Percentiles rank a stretch among this genome's conserved stretches.
phyloP scores from a whole-genome alignment of 2,888 invertebrate species.

The Agriopis leucophaearia region DNA sequence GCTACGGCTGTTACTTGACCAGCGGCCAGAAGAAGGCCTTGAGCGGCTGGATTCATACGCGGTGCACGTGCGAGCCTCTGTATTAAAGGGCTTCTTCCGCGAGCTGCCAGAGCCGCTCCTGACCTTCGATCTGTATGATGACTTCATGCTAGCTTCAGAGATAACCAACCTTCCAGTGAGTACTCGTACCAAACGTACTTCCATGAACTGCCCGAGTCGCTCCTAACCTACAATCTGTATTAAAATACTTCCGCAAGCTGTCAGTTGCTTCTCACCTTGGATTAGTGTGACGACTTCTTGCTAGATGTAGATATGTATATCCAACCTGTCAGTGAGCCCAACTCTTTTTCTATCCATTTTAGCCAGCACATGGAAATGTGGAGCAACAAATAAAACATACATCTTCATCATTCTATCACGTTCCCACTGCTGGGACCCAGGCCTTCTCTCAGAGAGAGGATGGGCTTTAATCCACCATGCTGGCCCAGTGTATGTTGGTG shows the following conservation, averaged over 20 bases:
- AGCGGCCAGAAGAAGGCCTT: constrained; percentile 89
- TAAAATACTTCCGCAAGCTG: too few relatives aligned
- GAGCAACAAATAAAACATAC: too few relatives aligned
- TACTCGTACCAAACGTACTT: not conserved
- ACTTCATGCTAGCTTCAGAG: constrained; percentile 96
- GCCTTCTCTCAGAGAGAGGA: too few relatives aligned
- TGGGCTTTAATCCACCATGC: too few relatives aligned
- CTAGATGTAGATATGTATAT: constrained; percentile 94
- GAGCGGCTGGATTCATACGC: constrained; percentile 92
- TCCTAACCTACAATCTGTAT: constrained; percentile 96
- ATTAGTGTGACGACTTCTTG: constrained; percentile 92
- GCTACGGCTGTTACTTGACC: constrained; percentile 91
- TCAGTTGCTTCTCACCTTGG: too few relatives aligned
- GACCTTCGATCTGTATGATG: constrained; percentile 97
- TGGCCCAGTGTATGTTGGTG: too few relatives aligned
- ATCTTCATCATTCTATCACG: too few relatives aligned
- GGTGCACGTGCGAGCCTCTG: constrained; percentile 96
- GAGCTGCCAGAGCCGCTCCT: constrained; percentile 97
- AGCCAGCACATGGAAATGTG: too few relatives aligned
- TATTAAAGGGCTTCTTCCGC: constrained; percentile 95
- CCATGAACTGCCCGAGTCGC: constrained; percentile 87
- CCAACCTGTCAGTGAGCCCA: constrained; percentile 89
- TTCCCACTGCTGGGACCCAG: too few relatives aligned
- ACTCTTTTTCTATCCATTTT: too few relatives aligned
- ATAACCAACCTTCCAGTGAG: constrained; percentile 91